Percentiles rank a stretch among this genome's conserved stretches.
phyloP scores from a whole-genome alignment of 2,797 vertebrate species.

The Alca torda region DNA sequence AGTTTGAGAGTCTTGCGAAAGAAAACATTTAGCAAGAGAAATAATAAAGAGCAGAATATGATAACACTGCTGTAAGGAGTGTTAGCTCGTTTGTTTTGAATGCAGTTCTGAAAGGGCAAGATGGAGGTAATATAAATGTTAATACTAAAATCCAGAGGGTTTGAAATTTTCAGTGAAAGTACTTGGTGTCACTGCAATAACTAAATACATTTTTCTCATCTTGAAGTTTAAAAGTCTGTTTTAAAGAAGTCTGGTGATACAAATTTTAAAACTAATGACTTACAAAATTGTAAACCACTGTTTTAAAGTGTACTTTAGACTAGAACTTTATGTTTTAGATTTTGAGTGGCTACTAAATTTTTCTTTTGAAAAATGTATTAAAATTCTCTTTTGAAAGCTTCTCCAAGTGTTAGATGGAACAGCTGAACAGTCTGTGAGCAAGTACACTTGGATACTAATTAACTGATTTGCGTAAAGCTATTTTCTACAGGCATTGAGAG shows the following conservation, averaged over 20 bases:
- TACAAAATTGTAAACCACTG: background rate
- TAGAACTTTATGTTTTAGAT: background rate
- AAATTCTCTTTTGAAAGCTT: constrained; percentile 1
- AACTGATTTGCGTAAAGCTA: constrained; percentile 73
- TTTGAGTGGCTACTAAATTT: background rate
- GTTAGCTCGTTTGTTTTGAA: constrained; percentile 28
- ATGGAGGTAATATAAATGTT: constrained; percentile 31
- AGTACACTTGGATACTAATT: constrained; percentile 71
- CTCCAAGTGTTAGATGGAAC: constrained; percentile 7
- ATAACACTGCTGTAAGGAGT: constrained; percentile 25
- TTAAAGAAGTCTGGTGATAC: background rate
- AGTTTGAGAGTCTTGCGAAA: constrained; percentile 40
- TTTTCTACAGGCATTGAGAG: constrained; percentile 77
- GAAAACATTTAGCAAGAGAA: constrained; percentile 56
- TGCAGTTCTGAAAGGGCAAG: background rate
- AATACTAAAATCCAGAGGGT: constrained; percentile 17
- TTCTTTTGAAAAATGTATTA: background rate
- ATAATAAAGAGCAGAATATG: constrained; percentile 51
- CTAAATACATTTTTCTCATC: constrained; percentile 19
- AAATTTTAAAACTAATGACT: background rate
- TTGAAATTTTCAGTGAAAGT: constrained; percentile 21
- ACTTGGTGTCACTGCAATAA: background rate
- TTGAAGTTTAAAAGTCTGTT: constrained; percentile 3
- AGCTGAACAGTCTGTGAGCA: constrained; percentile 73
- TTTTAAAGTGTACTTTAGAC: background rate